Evolutionary conservation across 1,140 invertebrate genomes (phyloP).

Genomic region (Drosophila lacteicornis): DNA sequence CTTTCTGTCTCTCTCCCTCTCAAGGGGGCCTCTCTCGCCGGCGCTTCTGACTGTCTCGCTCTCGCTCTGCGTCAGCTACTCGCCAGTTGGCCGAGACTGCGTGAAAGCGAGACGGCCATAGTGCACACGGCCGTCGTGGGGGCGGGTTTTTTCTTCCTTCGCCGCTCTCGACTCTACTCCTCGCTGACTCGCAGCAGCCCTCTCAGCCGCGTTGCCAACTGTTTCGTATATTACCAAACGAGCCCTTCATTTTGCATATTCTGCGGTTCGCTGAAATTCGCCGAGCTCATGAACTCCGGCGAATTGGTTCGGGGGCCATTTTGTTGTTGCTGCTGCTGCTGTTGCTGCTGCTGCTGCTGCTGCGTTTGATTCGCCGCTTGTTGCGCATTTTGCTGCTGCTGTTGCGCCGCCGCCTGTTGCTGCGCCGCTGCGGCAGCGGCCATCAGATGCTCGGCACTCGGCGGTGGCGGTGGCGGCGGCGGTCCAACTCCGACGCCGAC

Average conservation of each 20-base stretch:
- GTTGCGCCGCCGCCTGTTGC: conserved; percentile 77
- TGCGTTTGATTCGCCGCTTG: conserved; percentile 76
- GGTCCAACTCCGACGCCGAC: conserved; percentile 85
- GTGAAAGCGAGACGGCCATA: conserved; percentile 57
- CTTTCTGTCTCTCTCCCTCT: not conserved
- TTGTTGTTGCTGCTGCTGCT: conserved; percentile 67
- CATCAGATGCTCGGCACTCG: conserved; percentile 75
- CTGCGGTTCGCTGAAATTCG: conserved; percentile 89
- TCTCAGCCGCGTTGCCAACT: conserved; percentile 80
- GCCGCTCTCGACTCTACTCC: conserved; percentile 19
- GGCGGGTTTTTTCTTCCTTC: conserved; percentile 46
- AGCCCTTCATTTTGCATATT: conserved; percentile 90
- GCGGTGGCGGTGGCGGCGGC: conserved; percentile 74
- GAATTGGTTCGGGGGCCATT: conserved; percentile 85
- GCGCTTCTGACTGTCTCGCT: conserved; percentile 30
- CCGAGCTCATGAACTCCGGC: conserved; percentile 86
- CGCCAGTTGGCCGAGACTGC: conserved; percentile 10
- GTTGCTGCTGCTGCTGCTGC: conserved; percentile 30
- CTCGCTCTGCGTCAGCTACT: conserved; percentile 19
- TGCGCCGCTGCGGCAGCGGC: conserved; percentile 55
- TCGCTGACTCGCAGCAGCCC: conserved; percentile 59
- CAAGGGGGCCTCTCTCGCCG: not conserved
- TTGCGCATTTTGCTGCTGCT: conserved; percentile 83
- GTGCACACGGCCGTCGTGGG: conserved; percentile 44
- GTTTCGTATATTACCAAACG: conserved; percentile 88